Conservation (phyloP, 2,888 invertebrate genomes). For the Drosophila silvestris region DNA sequence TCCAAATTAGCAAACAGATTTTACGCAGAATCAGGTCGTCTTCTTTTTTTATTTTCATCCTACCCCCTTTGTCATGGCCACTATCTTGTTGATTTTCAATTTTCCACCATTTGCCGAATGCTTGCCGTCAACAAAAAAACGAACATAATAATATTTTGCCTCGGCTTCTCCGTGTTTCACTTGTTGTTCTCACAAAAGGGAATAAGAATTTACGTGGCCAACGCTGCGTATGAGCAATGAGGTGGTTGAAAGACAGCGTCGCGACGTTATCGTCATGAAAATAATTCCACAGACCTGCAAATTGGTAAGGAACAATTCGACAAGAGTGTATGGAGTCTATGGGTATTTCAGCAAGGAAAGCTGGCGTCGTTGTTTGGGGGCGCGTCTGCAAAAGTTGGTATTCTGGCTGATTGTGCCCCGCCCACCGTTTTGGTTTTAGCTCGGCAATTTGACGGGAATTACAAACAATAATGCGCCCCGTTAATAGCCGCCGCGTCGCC, state of each 20-base stretch:
- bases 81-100: conserved; percentile 65
- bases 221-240: conserved; percentile 61
- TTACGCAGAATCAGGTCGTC: conserved; percentile 49
- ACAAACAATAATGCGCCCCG: conserved; percentile 65
- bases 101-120: conserved; percentile 52
- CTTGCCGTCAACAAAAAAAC: conserved; percentile 38
- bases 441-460: conserved; percentile 45
- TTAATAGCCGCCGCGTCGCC: conserved; percentile 63
- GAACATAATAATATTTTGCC: conserved; percentile 15
- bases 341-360: conserved; percentile 27
- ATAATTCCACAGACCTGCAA: conserved; percentile 38
- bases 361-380: conserved; percentile 35
- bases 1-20: conserved; percentile 76
- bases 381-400: conserved; percentile 37
- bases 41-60: conserved; percentile 5
- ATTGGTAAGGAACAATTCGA: conserved; percentile 30
- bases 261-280: conserved; percentile 27
- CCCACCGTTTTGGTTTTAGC: conserved; percentile 21
- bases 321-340: conserved; percentile 9
- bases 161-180: conserved; percentile 10
- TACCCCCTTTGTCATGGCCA: conserved; percentile 13
- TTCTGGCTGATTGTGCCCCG: conserved; percentile 39
- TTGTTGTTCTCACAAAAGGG: conserved; percentile 26
- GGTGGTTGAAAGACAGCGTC: conserved; percentile 16
- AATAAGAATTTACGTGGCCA: conserved; percentile 24